These are phyloP conservation scores for Halcyon badia DNA, from an alignment of 2,797 vertebrate species.

Conservation along the genomic window DNA sequence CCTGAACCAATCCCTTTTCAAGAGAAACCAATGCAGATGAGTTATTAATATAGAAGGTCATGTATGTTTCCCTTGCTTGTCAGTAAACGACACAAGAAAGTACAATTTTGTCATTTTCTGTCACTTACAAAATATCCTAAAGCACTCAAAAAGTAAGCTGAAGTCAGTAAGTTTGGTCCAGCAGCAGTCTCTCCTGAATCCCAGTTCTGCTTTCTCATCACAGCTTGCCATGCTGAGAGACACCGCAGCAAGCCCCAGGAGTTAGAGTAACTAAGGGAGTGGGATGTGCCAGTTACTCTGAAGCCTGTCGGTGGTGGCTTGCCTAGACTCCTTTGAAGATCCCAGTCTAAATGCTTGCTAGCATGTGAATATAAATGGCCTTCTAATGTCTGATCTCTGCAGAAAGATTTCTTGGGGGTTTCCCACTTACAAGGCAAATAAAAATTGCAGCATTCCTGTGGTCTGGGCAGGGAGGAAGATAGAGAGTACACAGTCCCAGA, in stretches of 20 bases:
- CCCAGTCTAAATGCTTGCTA: background rate
- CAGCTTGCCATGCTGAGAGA: background rate
- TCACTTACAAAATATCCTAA: background rate
- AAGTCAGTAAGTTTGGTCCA: background rate
- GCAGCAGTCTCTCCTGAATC: background rate
- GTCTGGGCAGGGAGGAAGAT: background rate
- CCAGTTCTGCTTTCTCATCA: background rate
- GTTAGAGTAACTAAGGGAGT: background rate
- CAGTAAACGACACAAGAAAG: background rate
- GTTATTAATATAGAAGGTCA: background rate
- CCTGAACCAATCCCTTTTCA: background rate
- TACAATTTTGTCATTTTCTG: background rate
- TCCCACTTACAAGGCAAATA: background rate
- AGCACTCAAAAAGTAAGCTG: background rate
- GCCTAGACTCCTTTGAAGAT: background rate
- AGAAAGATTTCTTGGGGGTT: background rate
- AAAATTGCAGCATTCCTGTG: background rate
- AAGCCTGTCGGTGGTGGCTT: background rate
- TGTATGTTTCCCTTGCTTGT: background rate
- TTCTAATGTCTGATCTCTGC: background rate
- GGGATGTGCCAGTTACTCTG: background rate
- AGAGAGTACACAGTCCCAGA: background rate
- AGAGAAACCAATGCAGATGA: background rate
- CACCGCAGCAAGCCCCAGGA: accelerated
- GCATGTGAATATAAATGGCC: background rate